Conservation (phyloP, 2,888 invertebrate genomes). For the Thecocarcelia acutangulata region DNA sequence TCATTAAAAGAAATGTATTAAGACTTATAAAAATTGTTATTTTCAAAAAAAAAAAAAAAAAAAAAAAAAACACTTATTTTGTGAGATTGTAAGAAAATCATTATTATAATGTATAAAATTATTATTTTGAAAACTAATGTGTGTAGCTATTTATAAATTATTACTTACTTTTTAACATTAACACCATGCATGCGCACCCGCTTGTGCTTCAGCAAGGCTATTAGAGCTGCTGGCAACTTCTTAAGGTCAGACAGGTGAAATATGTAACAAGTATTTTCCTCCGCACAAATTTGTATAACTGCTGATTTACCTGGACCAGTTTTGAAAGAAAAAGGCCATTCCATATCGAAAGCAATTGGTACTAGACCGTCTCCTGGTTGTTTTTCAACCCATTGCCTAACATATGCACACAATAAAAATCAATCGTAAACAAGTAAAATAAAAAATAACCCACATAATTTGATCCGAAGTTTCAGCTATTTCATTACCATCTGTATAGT, state of each 20-base stretch:
- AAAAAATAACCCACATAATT: constrained; percentile 67
- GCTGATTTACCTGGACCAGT: constrained; percentile 84
- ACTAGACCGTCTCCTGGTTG: constrained; percentile 77
- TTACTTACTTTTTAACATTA: constrained; percentile 84
- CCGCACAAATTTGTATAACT: constrained; percentile 84
- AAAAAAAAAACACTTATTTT: too few relatives aligned
- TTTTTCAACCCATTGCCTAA: constrained; percentile 78
- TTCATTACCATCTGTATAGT: constrained; percentile 80
- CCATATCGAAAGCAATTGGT: constrained; percentile 85
- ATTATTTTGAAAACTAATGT: too few relatives aligned
- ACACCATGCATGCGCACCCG: constrained; percentile 85
- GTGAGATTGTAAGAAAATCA: too few relatives aligned
- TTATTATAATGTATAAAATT: too few relatives aligned
- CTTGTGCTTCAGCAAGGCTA: constrained; percentile 83
- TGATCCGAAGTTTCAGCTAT: constrained; percentile 82
- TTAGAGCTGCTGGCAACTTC: constrained; percentile 83
- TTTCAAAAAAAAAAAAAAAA: too few relatives aligned
- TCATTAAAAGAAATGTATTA: too few relatives aligned
- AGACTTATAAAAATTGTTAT: too few relatives aligned
- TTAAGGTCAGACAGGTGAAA: constrained; percentile 83
- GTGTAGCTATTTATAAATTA: background rate
- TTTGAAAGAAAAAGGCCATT: constrained; percentile 85
- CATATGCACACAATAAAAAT: background rate
- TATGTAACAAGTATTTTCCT: constrained; percentile 83
- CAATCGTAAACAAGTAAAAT: background rate